Evolutionary conservation across 2,797 vertebrate species (phyloP).

Genomic region (Bradypodion ventrale): DNA sequence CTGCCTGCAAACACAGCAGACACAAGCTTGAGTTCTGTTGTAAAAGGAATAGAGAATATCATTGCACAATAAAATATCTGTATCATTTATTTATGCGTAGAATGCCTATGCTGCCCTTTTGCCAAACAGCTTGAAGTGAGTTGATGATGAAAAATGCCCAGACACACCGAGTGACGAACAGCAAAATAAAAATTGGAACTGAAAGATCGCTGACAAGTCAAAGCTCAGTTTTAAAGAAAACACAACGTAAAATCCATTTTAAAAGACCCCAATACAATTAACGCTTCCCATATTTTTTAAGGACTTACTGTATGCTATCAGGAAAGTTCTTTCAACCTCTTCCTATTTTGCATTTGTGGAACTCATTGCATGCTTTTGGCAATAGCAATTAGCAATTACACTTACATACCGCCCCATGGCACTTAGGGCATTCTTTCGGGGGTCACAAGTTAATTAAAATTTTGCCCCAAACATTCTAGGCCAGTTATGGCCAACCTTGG

Average conservation of each 20-base stretch:
- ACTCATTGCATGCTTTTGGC: no score
- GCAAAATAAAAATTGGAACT: not conserved
- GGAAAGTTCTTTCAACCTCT: no score
- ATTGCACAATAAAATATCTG: not conserved
- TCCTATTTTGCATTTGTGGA: no score
- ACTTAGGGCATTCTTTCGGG: no score
- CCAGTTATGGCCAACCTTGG: no score
- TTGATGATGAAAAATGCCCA: not conserved
- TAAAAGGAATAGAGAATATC: not conserved
- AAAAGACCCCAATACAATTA: not conserved
- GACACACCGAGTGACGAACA: not conserved
- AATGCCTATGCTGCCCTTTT: not conserved
- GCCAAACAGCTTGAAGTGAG: not conserved
- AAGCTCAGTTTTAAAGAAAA: not conserved
- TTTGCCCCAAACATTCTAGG: no score
- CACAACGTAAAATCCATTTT: not conserved
- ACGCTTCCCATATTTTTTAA: not conserved
- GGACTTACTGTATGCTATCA: not conserved
- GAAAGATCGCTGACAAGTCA: not conserved
- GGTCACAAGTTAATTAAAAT: no score
- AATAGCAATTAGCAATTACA: no score
- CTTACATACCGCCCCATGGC: no score
- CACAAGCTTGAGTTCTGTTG: not conserved
- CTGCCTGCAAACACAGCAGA: not conserved
- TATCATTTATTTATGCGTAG: not conserved